phyloP scores from a whole-genome alignment of 2,797 vertebrate genomes.

The Falco berigora region DNA sequence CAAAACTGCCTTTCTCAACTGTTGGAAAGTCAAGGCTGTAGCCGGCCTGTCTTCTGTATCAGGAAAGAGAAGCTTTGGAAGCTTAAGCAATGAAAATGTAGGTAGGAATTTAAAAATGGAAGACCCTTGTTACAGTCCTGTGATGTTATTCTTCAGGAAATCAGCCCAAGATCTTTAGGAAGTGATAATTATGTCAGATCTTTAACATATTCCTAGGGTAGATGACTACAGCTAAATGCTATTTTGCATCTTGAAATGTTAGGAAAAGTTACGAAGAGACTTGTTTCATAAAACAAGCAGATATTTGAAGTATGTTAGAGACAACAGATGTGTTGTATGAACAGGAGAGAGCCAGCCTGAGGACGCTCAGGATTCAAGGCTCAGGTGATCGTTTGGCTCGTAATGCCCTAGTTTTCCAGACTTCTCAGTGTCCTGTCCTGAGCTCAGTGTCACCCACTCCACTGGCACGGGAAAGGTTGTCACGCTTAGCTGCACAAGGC shows the following conservation, averaged over 20 bases:
- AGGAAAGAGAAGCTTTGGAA: background rate
- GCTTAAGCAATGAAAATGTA: background rate
- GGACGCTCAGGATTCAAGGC: background rate
- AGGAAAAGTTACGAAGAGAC: background rate
- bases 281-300: background rate
- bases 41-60: background rate
- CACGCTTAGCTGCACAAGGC: accelerated
- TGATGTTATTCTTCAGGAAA: background rate
- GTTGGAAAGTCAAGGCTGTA: background rate
- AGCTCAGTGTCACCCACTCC: background rate
- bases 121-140: background rate
- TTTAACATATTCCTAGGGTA: background rate
- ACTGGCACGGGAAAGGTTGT: background rate
- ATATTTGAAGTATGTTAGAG: background rate
- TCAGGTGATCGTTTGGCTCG: background rate
- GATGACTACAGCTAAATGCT: background rate
- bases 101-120: background rate
- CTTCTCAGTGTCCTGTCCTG: background rate
- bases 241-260: background rate
- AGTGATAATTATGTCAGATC: background rate
- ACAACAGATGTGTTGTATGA: background rate
- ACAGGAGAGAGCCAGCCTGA: background rate
- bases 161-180: background rate
- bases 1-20: background rate
- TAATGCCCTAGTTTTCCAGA: background rate